Conservation (phyloP, 2,113 vertebrate species). For the Caranx melampygus region DNA sequence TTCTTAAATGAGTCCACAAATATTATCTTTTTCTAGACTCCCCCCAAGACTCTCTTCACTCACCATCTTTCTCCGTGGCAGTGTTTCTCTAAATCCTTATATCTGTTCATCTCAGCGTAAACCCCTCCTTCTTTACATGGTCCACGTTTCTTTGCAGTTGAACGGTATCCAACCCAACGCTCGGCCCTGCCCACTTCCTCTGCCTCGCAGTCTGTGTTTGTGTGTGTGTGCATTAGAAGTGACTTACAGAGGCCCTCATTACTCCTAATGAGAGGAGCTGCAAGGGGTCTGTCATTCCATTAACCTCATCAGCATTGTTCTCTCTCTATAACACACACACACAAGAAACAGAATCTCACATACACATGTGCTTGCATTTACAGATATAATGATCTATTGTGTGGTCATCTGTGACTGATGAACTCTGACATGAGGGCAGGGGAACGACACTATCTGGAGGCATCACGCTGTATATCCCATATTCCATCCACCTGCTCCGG, state of each 20-base stretch:
- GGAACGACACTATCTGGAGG: not conserved
- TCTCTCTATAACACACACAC: constrained; percentile 20
- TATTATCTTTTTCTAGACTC: constrained; percentile 42
- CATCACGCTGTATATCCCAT: not conserved
- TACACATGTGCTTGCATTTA: constrained; percentile 11
- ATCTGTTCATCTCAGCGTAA: constrained; percentile 13
- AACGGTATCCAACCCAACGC: constrained; percentile 19
- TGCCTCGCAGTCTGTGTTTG: not conserved
- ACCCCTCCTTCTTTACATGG: not conserved
- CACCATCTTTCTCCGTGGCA: not conserved
- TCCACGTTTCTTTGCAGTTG: constrained; percentile 12
- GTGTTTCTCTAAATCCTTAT: constrained; percentile 1
- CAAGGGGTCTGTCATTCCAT: constrained; percentile 46
- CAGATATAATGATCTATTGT: constrained; percentile 8
- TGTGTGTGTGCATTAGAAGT: constrained; percentile 8
- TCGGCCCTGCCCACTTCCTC: constrained; percentile 7
- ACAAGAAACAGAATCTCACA: constrained; percentile 2
- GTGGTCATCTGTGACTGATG: constrained; percentile 6
- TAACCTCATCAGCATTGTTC: constrained; percentile 52
- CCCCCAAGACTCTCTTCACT: not conserved
- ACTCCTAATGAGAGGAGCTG: constrained; percentile 54
- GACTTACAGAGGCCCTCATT: constrained; percentile 57
- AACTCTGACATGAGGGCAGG: not conserved
- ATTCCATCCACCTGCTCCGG: constrained; percentile 2
- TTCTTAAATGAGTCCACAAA: constrained; percentile 52